Conservation (phyloP, 1,140 invertebrate species). For the Caerostris extrusa region DNA sequence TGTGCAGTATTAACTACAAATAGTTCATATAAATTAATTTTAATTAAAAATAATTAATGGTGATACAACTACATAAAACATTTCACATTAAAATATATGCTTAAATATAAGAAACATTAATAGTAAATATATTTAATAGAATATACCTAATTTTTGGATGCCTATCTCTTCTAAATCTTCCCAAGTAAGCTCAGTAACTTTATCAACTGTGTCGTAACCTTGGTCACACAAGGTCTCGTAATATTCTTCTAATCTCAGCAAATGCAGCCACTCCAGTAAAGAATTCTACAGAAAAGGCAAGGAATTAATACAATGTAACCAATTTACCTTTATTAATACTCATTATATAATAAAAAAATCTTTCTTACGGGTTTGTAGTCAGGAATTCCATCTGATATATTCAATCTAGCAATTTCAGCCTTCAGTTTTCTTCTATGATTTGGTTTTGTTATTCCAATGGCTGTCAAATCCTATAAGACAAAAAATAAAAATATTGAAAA, state of each 20-base stretch:
- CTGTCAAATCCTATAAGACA: constrained; percentile 85
- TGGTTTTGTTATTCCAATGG: constrained; percentile 97
- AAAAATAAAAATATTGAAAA: constrained; percentile 20
- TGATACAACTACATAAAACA: too few species aligned
- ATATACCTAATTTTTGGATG: constrained; percentile 86
- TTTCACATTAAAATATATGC: not conserved
- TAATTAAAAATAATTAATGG: too few species aligned
- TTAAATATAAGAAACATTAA: not conserved
- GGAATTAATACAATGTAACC: not conserved
- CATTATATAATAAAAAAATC: not conserved
- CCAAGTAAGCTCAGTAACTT: constrained; percentile 94
- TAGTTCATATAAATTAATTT: too few species aligned
- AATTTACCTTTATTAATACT: not conserved
- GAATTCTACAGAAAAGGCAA: constrained; percentile 86
- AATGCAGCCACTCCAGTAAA: constrained; percentile 94
- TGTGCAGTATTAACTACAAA: too few species aligned
- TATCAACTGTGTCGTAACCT: constrained; percentile 95
- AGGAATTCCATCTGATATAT: constrained; percentile 95
- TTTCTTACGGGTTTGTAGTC: constrained; percentile 92
- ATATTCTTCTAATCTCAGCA: constrained; percentile 95
- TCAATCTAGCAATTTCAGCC: constrained; percentile 96
- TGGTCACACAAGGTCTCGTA: constrained; percentile 92
- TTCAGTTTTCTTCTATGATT: constrained; percentile 97
- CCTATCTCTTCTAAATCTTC: constrained; percentile 99
- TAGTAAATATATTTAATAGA: not conserved